Base-by-base conservation (phyloP, 2,888 invertebrate species). In the Andricus quercusramuli region DNA sequence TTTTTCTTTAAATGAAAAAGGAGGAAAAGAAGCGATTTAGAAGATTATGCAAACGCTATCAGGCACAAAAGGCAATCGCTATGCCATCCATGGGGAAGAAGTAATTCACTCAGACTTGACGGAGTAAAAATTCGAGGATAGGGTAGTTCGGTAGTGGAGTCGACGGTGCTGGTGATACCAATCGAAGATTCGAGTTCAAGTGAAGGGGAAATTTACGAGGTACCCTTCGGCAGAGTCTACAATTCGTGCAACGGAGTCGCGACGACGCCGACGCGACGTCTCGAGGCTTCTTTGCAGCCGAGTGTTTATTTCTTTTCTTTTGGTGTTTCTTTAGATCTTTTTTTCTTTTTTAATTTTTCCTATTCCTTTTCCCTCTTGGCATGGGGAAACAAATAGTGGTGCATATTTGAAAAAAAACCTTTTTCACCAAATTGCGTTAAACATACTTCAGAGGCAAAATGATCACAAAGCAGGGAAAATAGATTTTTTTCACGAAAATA, bases 121-220 rank as follows among this genome's bases (percentile, higher is more conserved):
- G 56, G 74, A 74, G 56, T 74, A 74, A 74, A 74, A 59, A 74
- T 74, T 59, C 74, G 74, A 59, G 56, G 51, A 51, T 56, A 74
- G 29, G 56, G 56, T 74, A 47, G 47, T n/a, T 59, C n/a, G 56
- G 56, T 74, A 29, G 29, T 29, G 29, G 29, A 74, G 68, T 44
- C 67, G 70, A 78, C 67, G 29, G 62, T 47, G 44, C 70, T 44
- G 41, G 59, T 66, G 79, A 82, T 82, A 79, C 82, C 79, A 78
- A 82, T 82, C 82, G 82, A 65, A 78, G 78, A 64, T 78, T 80
- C 65, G 78, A 76, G 44, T 76, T 70, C 78, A 62, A 78, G 37
- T 65, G 83, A 83, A 83, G 81, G 83, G 82, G 83, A 83, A 84
- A 86, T 85, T 85, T 84, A 85, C 82, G 85, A 83, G 80, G 64